Conservation (phyloP, 2,888 invertebrate species). For the Callosobruchus maculatus region DNA sequence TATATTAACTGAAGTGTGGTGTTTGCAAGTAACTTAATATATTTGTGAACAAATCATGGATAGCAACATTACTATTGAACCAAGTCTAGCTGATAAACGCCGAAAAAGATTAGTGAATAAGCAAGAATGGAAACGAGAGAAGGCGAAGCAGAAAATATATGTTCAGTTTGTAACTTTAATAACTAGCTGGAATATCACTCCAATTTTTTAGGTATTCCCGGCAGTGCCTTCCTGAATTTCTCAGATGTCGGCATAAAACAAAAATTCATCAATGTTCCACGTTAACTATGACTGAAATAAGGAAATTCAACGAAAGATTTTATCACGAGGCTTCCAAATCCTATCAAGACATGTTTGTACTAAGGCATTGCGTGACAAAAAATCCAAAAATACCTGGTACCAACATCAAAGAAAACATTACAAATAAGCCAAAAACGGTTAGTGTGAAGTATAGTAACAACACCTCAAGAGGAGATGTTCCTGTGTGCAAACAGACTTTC, state of each 20-base stretch:
- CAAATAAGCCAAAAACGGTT: slow-evolving; percentile 1
- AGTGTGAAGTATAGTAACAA: neutral
- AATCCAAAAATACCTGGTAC: slow-evolving; percentile 1
- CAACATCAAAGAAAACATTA: slow-evolving; percentile 2
- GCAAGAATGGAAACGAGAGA: too few relatives aligned
- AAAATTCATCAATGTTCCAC: neutral
- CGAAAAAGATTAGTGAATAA: too few relatives aligned
- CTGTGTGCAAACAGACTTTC: slow-evolving; percentile 1
- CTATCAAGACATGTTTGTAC: slow-evolving; percentile 5
- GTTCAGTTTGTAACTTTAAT: too few relatives aligned
- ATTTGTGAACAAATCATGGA: too few relatives aligned
- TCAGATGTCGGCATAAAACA: slow-evolving; percentile 4
- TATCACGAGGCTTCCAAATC: neutral
- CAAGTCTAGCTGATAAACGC: too few relatives aligned
- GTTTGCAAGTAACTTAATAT: neutral
- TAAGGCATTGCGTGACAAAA: neutral
- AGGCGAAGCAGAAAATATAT: too few relatives aligned
- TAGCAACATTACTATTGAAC: too few relatives aligned
- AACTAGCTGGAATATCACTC: too few relatives aligned
- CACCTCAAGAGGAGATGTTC: neutral
- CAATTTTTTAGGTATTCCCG: too few relatives aligned
- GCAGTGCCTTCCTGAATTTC: slow-evolving; percentile 1
- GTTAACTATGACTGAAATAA: slow-evolving; percentile 4
- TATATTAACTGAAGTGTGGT: too few relatives aligned
- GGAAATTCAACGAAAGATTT: slow-evolving; percentile 4